phyloP scores from a whole-genome alignment of 2,888 invertebrate genomes.

The Flabesymbios commensalis region DNA sequence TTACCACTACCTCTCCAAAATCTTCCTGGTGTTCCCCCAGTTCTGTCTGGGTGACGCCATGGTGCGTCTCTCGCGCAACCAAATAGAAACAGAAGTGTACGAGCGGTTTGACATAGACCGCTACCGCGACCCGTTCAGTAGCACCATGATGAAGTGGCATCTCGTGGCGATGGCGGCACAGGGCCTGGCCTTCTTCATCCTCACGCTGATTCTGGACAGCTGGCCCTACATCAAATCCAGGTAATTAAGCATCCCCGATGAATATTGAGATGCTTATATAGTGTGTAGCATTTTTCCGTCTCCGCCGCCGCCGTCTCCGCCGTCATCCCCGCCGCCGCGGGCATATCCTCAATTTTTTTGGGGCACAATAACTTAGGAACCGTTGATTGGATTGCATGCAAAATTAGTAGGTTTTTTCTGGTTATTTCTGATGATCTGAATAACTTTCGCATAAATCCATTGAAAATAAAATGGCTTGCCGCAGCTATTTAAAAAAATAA shows the following conservation, averaged over 20 bases:
- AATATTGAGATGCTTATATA: too few relatives aligned
- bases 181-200: constrained; percentile 68
- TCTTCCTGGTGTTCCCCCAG: constrained; percentile 82
- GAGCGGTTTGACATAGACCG: constrained; percentile 47
- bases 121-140: constrained; percentile 56
- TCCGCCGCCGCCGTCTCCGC: too few relatives aligned
- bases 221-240: constrained; percentile 43
- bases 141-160: constrained; percentile 73
- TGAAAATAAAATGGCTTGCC: too few relatives aligned
- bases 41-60: constrained; percentile 83
- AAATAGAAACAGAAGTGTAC: constrained; percentile 58
- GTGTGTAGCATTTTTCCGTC: too few relatives aligned
- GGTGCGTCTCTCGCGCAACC: constrained; percentile 76
- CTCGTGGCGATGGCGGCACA: constrained; percentile 69
- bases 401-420: too few relatives aligned
- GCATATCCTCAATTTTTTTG: too few relatives aligned
- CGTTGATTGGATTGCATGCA: too few relatives aligned
- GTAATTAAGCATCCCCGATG: neutral
- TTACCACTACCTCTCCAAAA: constrained; percentile 72
- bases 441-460: too few relatives aligned
- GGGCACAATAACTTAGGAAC: too few relatives aligned
- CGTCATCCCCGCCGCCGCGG: too few relatives aligned
- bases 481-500: too few relatives aligned
- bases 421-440: too few relatives aligned
- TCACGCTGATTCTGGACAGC: constrained; percentile 68